These are phyloP conservation scores for Chaetodon trifascialis DNA, from an alignment of 2,113 vertebrate genomes.

Conservation along the genomic window DNA sequence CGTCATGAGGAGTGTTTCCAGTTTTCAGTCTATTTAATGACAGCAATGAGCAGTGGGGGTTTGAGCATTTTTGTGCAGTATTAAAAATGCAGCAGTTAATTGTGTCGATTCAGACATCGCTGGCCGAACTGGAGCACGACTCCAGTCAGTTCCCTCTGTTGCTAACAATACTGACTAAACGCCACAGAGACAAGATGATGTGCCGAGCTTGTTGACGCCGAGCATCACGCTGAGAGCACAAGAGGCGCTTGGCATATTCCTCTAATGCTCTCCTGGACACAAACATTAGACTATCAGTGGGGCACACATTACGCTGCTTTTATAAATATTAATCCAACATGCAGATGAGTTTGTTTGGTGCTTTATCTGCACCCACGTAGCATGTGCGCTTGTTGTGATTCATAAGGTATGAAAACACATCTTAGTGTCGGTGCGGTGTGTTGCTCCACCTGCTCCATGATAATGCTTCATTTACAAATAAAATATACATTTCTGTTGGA, in stretches of 20 bases:
- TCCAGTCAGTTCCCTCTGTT: constrained; percentile 2
- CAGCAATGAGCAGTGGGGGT: not conserved
- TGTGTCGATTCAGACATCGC: constrained; percentile 13
- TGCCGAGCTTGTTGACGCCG: constrained; percentile 28
- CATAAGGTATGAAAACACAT: not conserved
- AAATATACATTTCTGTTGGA: constrained; percentile 45
- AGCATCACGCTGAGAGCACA: constrained; percentile 56
- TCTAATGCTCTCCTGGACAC: constrained; percentile 45
- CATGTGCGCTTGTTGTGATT: not conserved
- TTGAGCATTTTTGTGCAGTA: constrained; percentile 1
- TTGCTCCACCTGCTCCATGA: constrained; percentile 1
- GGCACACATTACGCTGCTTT: constrained; percentile 42
- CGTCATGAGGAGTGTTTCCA: not conserved
- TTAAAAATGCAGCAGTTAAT: constrained; percentile 15
- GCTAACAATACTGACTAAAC: constrained; percentile 9
- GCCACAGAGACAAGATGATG: constrained; percentile 30
- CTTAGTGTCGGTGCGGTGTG: not conserved
- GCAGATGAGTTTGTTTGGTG: constrained; percentile 37
- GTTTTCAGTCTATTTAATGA: not conserved
- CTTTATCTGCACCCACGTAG: constrained; percentile 2
- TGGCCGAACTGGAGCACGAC: not conserved
- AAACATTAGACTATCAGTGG: constrained; percentile 49
- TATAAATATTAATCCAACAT: constrained; percentile 54
- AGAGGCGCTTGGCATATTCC: constrained; percentile 48
- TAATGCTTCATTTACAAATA: constrained; percentile 27